Conservation (phyloP, 2,888 invertebrate genomes). For the Ceraclea dissimilis region DNA sequence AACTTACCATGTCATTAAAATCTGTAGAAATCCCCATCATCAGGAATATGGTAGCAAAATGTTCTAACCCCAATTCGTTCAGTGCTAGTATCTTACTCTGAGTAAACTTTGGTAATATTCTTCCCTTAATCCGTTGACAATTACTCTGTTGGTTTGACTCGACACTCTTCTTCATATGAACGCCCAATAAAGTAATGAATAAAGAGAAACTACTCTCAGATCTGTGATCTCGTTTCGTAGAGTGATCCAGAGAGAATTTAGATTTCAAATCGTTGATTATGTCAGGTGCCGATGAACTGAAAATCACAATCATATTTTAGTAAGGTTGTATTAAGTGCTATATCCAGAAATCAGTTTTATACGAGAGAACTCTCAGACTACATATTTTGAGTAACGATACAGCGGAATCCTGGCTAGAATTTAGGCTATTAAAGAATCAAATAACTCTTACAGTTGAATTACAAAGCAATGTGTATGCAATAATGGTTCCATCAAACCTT, state of each 20-base stretch:
- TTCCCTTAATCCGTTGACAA: constrained; percentile 30
- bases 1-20: constrained; percentile 36
- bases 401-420: too few species aligned
- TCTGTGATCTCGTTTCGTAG: constrained; percentile 21
- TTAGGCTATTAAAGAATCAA: too few species aligned
- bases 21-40: constrained; percentile 39
- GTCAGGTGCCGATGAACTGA: constrained; percentile 18
- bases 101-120: constrained; percentile 52
- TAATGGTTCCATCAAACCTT: too few species aligned
- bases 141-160: constrained; percentile 20
- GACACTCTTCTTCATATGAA: constrained; percentile 23
- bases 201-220: constrained; percentile 29
- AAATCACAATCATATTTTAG: constrained; percentile 9
- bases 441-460: too few species aligned
- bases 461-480: too few species aligned
- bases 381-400: too few species aligned
- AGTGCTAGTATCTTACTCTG: constrained; percentile 47
- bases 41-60: constrained; percentile 43
- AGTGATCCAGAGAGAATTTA: constrained; percentile 13
- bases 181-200: constrained; percentile 27
- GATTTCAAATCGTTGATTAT: constrained; percentile 21
- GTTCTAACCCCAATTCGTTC: constrained; percentile 48
- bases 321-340: neutral
- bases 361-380: neutral
- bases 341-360: too few species aligned